Evolutionary conservation across 2,888 invertebrate species (phyloP).

Genomic region (Cheilosia soror): DNA sequence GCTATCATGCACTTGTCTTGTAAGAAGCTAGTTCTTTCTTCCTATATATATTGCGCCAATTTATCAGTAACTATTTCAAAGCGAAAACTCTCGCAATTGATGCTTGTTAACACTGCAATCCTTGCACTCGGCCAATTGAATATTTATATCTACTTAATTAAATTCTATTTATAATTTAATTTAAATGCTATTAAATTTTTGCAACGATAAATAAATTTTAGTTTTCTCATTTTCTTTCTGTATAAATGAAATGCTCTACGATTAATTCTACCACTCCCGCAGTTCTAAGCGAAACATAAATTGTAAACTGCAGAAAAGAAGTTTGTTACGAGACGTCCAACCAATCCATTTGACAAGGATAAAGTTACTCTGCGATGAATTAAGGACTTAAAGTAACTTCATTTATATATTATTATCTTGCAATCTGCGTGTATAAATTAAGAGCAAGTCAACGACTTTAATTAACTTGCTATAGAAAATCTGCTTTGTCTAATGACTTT

Average conservation of each 20-base stretch:
- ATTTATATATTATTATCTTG: not conserved
- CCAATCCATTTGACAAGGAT: slow-evolving; percentile 11
- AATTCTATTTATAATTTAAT: not conserved
- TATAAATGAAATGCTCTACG: not conserved
- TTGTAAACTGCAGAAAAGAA: not conserved
- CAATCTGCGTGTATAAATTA: not conserved
- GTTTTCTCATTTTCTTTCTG: not conserved
- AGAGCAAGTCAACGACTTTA: slow-evolving; percentile 2
- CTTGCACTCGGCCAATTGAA: no score
- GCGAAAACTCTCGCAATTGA: no score
- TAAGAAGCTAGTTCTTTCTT: no score
- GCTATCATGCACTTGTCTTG: no score
- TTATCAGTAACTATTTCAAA: no score
- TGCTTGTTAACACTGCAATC: no score
- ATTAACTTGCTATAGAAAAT: not conserved
- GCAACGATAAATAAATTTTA: not conserved
- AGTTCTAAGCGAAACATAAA: not conserved
- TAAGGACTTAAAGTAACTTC: slow-evolving; percentile 1
- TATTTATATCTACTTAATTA: not conserved
- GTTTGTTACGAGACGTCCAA: not conserved
- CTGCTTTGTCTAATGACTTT: not conserved
- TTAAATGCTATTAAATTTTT: not conserved
- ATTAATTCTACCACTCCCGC: not conserved
- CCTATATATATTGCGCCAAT: no score
- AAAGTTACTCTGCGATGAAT: slow-evolving; percentile 22